Base-by-base conservation (phyloP, 2,113 vertebrate species). In the Ophiodon elongatus region DNA sequence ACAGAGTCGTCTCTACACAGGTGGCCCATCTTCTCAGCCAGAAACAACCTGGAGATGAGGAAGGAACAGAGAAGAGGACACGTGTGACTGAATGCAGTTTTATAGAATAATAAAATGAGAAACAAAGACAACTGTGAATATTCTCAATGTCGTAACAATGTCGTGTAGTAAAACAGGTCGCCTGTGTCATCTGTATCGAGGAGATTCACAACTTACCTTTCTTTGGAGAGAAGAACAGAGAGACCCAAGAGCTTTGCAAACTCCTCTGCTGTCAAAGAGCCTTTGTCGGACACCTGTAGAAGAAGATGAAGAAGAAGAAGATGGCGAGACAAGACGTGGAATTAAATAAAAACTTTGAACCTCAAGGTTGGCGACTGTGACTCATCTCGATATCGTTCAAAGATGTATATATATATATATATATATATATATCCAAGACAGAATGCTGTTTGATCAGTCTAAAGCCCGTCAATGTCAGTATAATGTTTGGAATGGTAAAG, bases 1-100 rank as follows among this genome's bases (percentile, higher is more conserved):
- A 99, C 98, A 1, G 97, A 99, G 93, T 99, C 98, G 25, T 99
- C 98, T 92, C 97, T 93, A 91, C 98, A 99, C 88, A 99, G 95
- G 82, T 98, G 97, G 23, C 98, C 98, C 96, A 98, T 97, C 94
- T 99, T 99, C 95, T 99, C 98, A 66, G 98, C 97, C 82, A 99
- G 96, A 63, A 99, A 93, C 86, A 99, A 92, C 92, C 98, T 99
- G 87, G 1, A 62, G 41, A 84, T 8, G 15, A 77, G 9, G 25
- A 82, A 27, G 35, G 14, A 67, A 8, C 4, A 35, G 17, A 73
- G n/a, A 66, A 9, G 10, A 62, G 5, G n/a, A 71, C 9, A 4
- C 0, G 9, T 4, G 35, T 13, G 4, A 43, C 56, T 45, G 67
- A 74, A 69, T 4, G 25, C 8, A 73, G 8, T 3, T 43, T 72